Base-by-base conservation (phyloP, 23 tunicate species). In the Botrylloides violaceus region DNA sequence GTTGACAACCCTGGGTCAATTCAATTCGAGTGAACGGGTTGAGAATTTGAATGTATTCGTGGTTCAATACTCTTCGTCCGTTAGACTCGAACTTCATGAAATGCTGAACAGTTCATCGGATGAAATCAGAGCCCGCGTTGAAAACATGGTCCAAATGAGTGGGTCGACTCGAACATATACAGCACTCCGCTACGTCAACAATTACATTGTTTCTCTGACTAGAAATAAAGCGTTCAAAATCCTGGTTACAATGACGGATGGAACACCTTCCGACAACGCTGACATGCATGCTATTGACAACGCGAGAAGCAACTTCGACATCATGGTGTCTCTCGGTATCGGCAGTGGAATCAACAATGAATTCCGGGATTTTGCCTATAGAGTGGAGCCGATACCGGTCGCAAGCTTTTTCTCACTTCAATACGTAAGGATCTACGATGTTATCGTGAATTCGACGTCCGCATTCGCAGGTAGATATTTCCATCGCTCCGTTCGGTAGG, bases 211-310 rank as follows among this genome's bases (percentile, higher is more conserved):
- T 27, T 77, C 92, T 29, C 19, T 6, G 2, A 32, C 79, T 79
- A 78, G 92, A 56, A 33, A n/a, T 2, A 47, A 77, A 2, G 49
- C 92, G 3, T 72, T 29, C 53, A 84, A 79, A 32, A 79, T 84
- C 37, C 84, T 84, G 24, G 72, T 84, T 62, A 84, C 92, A 6
- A 72, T 84, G 80, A 84, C 92, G 2, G 92, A 84, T 56, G 92
- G 92, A 4, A 79, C 68, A 38, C 80, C 92, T 1, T 72, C 77
- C 33, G 92, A 84, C 23, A 71, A 79, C 63, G 36, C 72, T 12
- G 66, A 84, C 65, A 63, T 33, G 3, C 76, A 25, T 1, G 92
- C 84, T 2, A 72, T 84, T 25, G 49, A 79, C 1, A 57, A 73
- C n/a, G 92, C 92, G 19, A 49, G 53, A 3, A 59, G 36, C 33